Base-by-base conservation (phyloP, 2,797 vertebrate species). In the Pantherophis vulpinus region DNA sequence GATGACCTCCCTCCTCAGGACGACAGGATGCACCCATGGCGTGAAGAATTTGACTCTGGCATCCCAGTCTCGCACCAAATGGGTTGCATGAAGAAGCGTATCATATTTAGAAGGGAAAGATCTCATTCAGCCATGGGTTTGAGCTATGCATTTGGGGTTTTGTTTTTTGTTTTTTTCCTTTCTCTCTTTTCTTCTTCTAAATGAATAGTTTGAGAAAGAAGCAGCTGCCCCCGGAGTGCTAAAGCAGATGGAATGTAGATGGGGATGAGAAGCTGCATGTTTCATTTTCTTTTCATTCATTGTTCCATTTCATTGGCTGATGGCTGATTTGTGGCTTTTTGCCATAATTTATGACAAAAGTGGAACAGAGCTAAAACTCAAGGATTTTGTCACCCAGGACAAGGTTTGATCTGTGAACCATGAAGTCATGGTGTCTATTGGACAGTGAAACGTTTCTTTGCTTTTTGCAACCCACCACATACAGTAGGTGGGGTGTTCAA, bases 1-100 rank as follows among this genome's bases (percentile, higher is more conserved):
- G 92, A 94, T 97, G 95, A 97, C 96, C 95, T 97, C 96, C 96
- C 96, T 96, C 96, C 97, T 97, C 94, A 95, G 95, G 97, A 97
- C 95, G 95, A 96, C 96, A 97, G 96, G 92, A 94, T 96, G 97
- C 95, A 96, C 96, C 96, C 95, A 94, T 91, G 74, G 95, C 93
- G 90, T 96, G 93, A 94, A 96, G 88, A 94, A 96, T 95, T 94
- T 93, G 91, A 66, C 94, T 95, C 94, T 94, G 83, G 93, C 20
- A 93, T 87, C 37, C 88, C 79, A 90, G 66, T 54, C 70, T 94
- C 91, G 59, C 0, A 0, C 61, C 55, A 70, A 95, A 86, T 93
- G 90, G 92, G 91, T 97, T 94, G 93, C 93, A 93, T 87, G 42
- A 96, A 95, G 94, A 96, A 94, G 90, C 18, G 1, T 87, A 93